Conservation (phyloP, 2,797 vertebrate genomes). For the Acanthornis magna region DNA sequence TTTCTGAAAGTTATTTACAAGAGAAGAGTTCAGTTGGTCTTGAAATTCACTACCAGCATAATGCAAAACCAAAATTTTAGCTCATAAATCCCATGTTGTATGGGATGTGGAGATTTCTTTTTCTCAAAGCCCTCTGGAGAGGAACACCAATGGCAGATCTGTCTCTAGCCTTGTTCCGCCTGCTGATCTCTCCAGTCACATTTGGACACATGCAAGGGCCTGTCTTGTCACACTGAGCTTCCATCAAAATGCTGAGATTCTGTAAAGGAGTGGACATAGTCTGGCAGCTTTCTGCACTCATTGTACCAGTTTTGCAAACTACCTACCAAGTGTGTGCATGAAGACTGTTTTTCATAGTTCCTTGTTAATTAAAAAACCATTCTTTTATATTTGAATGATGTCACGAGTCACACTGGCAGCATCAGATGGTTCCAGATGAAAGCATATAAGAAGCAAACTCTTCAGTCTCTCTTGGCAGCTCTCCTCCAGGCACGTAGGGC, state of each 20-base stretch:
- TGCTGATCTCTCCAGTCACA: not conserved
- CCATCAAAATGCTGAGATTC: not conserved
- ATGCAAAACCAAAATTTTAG: not conserved
- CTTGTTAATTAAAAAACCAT: not conserved
- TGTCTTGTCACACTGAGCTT: not conserved
- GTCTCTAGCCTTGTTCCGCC: not conserved
- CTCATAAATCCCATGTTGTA: not conserved
- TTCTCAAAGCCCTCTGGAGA: not conserved
- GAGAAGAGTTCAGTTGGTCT: not conserved
- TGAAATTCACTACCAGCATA: not conserved
- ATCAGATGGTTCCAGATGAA: not conserved
- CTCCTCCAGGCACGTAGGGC: accelerated
- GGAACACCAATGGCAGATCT: not conserved
- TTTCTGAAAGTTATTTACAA: not conserved
- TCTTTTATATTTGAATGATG: not conserved
- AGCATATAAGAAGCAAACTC: not conserved
- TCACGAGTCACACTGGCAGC: not conserved
- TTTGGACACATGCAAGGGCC: not conserved
- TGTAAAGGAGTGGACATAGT: not conserved
- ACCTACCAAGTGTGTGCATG: not conserved
- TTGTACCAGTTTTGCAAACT: not conserved
- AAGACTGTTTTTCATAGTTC: not conserved
- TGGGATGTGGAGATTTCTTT: not conserved
- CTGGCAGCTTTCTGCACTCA: not conserved
- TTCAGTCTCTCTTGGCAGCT: not conserved